Evolutionary conservation across 2,888 invertebrate species (phyloP), one percentile per base, ranked within the genome.

Genomic region (Antheraea yamamai): DNA sequence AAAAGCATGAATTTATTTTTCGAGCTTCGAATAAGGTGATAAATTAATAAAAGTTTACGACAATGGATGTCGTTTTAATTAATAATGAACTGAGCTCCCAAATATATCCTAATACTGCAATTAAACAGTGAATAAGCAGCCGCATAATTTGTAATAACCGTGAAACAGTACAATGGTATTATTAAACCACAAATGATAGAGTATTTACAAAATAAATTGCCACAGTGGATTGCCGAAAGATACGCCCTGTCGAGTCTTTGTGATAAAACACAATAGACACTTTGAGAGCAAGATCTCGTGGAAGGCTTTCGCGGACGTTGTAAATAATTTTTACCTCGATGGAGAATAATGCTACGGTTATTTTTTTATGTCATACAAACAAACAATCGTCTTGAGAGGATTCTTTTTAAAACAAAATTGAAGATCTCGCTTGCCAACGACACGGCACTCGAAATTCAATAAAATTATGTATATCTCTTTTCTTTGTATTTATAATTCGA

Each of bases 211-310:
- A 87, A 87, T 87, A 85, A 87, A 88, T 87, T 83, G 83, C 82
- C 78, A 83, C 81, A 79, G 78, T 78, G 84, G 82, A 86, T 87
- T 82, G 78, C 74, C 81, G 78, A 84, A 83, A 86, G 83, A 88
- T 86, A 84, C 82, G 81, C 85, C 76, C 84, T 82, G 87, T 87
- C 83, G 78, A 81, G 81, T 86, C 87, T 89, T 91, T 91, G 89
- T 91, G 79, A 76, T 80, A 75, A 76, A 78, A 81, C 82, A 90
- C 88, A 91, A 90, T 89, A 84, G 87, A 87, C 82, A 86, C 87
- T 89, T 87, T 84, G 82, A 76, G 79, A 76, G 30, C 30, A 80
- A 82, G 84, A 87, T 87, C 85, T 79, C 76, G 79, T 81, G 82
- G 83, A 87, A 87, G 80, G 83, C 82, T 84, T 84, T 83, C 74